A percentile compares a stretch with the other conserved stretches of the same genome.
Conservation (phyloP, 1,140 invertebrate species). For the Lordiphosa mommai region DNA sequence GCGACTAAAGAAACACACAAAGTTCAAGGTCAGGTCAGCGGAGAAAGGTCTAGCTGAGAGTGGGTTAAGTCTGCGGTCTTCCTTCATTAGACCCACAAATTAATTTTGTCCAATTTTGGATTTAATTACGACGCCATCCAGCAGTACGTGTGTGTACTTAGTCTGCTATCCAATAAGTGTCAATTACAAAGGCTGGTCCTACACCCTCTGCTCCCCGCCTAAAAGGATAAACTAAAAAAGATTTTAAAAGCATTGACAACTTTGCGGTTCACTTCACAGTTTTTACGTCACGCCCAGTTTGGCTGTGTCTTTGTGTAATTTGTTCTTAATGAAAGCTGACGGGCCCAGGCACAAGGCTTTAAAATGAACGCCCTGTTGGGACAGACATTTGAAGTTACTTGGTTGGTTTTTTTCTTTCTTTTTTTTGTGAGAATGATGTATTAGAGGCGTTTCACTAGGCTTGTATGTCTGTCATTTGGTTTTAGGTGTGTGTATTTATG, state of each 20-base stretch:
- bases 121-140: background rate
- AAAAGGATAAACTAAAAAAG: slow-evolving; percentile 22
- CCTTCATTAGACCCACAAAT: slow-evolving; percentile 16
- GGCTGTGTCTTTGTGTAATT: slow-evolving; percentile 20
- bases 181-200: slow-evolving; percentile 18
- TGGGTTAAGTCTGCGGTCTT: slow-evolving; percentile 3
- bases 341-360: slow-evolving; percentile 25
- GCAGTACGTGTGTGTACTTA: slow-evolving; percentile 34
- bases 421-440: slow-evolving; percentile 1
- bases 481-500: background rate
- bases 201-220: background rate
- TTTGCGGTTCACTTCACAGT: slow-evolving; percentile 29
- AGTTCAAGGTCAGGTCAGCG: slow-evolving; percentile 57
- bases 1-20: slow-evolving; percentile 21
- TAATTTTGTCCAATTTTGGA: slow-evolving; percentile 3
- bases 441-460: background rate
- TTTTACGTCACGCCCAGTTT: slow-evolving; percentile 26
- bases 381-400: background rate
- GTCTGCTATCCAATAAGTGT: slow-evolving; percentile 51
- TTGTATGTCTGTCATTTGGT: slow-evolving; percentile 9
- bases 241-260: slow-evolving; percentile 7
- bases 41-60: slow-evolving; percentile 3
- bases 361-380: slow-evolving; percentile 16
- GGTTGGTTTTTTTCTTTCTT: background rate
- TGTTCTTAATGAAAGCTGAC: slow-evolving; percentile 43